These are phyloP conservation scores for Epirrita christyi DNA, from an alignment of 2,888 invertebrate species.

Conservation along the genomic window DNA sequence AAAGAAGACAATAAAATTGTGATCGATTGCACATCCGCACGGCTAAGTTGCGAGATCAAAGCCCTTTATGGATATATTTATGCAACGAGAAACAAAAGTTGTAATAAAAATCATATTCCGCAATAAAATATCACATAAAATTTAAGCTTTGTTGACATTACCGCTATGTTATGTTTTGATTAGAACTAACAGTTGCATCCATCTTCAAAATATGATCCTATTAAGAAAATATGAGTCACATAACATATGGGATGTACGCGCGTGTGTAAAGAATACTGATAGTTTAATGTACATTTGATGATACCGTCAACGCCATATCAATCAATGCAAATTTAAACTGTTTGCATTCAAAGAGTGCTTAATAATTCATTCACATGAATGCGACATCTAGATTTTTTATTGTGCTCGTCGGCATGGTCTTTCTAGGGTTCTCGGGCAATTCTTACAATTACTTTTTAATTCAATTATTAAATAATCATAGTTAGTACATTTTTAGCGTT, in stretches of 20 bases:
- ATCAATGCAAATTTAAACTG: constrained; percentile 27
- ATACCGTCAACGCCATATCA: constrained; percentile 24
- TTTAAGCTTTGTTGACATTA: constrained; percentile 31
- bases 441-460: too few relatives aligned
- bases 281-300: constrained; percentile 1
- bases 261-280: constrained; percentile 12
- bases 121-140: constrained; percentile 52
- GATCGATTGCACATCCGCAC: constrained; percentile 52
- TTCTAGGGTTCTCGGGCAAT: too few relatives aligned
- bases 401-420: too few relatives aligned
- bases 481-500: too few relatives aligned
- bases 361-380: constrained; percentile 10
- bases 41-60: constrained; percentile 47
- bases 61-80: constrained; percentile 32
- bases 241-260: constrained; percentile 11
- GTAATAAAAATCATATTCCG: constrained; percentile 46
- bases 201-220: neutral
- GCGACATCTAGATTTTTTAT: neutral
- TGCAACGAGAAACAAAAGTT: constrained; percentile 39
- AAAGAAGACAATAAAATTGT: constrained; percentile 57
- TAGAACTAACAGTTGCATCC: constrained; percentile 21
- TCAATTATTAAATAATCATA: too few relatives aligned
- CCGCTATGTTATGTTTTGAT: constrained; percentile 32
- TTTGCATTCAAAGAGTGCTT: constrained; percentile 19
- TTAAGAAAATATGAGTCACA: constrained; percentile 4